Base-by-base conservation (phyloP, 2,888 invertebrate species). In the Proisotoma minuta region DNA sequence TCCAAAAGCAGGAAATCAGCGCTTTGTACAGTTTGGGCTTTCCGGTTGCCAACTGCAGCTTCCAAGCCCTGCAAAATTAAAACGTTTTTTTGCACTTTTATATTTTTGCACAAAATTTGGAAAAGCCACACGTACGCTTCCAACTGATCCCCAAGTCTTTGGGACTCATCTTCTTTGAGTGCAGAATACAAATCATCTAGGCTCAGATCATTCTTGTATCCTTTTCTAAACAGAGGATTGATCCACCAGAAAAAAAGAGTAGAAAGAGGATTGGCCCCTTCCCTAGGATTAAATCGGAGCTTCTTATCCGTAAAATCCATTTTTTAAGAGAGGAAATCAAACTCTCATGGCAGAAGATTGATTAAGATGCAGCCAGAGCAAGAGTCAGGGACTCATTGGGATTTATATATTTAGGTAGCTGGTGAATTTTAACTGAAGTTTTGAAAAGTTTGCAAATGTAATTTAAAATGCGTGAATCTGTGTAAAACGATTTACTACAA, bases 171-270 rank as follows among this genome's bases (percentile, higher is more conserved):
- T 24, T 80, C 80, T 40, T 79, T 80, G 53, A 87, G 80, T 0
- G 89, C 84, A 73, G 85, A 84, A 75, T 86, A 87, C 48, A 93
- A 79, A 78, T 93, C 93, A 26, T 83, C 81, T 49, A 85, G 82
- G 69, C 86, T 87, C 52, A 93, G 77, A 54, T 86, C 84, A 74
- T 88, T 85, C 60, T 81, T 82, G 74, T 85, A 84, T 0, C 91
- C 92, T 75, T 84, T 84, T 72, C 83, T 84, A 78, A 91, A 91
- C 74, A 89, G 79, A 3, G 85, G 86, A 75, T 88, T 80, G 59
- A 89, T 86, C 85, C 90, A 92, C 78, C 87, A 87, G 76, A 85
- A 87, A 50, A 84, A 78, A 27, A 87, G 76, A 62, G 86, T 81
- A 1, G 87, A 85, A 5, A 88, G 73, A 4, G 82, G 71, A 75